Conservation (phyloP, 92 coral and sea anemone species). For the Parazoanthus darwini region DNA sequence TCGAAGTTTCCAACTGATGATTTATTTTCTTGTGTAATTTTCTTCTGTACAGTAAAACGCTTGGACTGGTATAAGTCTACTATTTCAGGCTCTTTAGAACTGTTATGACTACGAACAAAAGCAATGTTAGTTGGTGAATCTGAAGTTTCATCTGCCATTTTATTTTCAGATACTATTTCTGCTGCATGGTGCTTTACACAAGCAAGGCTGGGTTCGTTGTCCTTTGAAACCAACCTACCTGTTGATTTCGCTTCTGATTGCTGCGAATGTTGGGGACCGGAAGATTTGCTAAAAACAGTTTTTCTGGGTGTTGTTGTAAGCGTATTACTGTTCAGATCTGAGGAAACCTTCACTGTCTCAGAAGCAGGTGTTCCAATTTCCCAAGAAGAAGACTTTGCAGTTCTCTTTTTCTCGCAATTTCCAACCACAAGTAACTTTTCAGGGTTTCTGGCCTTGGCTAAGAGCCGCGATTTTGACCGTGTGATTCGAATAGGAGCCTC, state of each 20-base stretch:
- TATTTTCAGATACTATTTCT: not conserved
- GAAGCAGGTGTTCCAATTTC: constrained; percentile 1
- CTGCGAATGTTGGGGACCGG: not conserved
- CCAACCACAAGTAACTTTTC: not conserved
- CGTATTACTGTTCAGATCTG: not conserved
- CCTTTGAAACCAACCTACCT: not conserved
- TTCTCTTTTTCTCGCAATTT: not conserved
- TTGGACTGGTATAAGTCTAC: not conserved
- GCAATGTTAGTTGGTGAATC: not conserved
- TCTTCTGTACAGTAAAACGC: not conserved
- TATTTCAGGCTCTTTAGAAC: not conserved
- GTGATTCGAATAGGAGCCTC: constrained; percentile 24
- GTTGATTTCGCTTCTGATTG: not conserved
- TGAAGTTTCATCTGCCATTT: not conserved
- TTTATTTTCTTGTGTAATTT: not conserved
- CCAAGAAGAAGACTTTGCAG: not conserved
- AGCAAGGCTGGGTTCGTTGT: not conserved
- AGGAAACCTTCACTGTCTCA: not conserved
- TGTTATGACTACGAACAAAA: not conserved
- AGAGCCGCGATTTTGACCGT: constrained; percentile 27
- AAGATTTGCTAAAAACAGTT: not conserved
- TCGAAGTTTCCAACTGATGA: not conserved
- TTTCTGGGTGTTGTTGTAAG: not conserved
- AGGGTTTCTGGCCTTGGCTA: not conserved
- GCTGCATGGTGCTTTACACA: not conserved